A percentile compares a stretch with the other conserved stretches of the same genome.
These are phyloP conservation scores for Aphyosemion australe DNA, from an alignment of 2,113 vertebrate genomes.

Conservation along the genomic window DNA sequence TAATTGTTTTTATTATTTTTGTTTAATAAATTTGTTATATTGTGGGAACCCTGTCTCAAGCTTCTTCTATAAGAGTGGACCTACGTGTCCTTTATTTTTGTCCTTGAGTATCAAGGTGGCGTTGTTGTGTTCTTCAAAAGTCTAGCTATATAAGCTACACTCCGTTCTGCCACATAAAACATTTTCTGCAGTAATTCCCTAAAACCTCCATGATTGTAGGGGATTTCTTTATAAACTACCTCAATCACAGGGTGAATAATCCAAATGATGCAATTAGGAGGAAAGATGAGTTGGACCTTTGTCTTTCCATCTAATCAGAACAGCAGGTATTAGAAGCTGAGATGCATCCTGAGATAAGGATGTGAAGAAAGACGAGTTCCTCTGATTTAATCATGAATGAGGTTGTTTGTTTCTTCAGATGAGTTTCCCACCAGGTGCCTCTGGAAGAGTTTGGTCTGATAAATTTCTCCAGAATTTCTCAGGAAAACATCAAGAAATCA, in stretches of 20 bases:
- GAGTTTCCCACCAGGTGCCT: neutral
- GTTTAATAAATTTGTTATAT: no score
- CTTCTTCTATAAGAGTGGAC: no score
- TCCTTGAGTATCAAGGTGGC: no score
- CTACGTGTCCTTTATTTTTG: no score
- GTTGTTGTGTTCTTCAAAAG: no score
- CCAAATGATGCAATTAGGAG: conserved; percentile 38
- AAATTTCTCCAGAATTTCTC: neutral
- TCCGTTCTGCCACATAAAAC: no score
- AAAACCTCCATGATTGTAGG: neutral
- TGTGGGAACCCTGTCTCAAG: no score
- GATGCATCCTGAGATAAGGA: conserved; percentile 56
- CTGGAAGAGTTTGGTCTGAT: neutral
- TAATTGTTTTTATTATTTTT: no score
- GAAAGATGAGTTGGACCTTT: conserved; percentile 21
- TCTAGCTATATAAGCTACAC: no score
- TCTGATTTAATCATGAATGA: conserved; percentile 34
- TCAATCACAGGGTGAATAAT: conserved; percentile 15
- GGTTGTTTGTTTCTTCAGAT: conserved; percentile 36
- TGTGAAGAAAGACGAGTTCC: conserved; percentile 20
- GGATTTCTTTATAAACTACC: conserved; percentile 14
- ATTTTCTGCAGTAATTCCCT: neutral
- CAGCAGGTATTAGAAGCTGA: conserved; percentile 39
- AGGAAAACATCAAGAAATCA: neutral
- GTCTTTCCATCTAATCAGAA: conserved; percentile 43